A percentile compares a stretch with the other conserved stretches of the same genome.
These are phyloP conservation scores for Gibbula magus DNA, from an alignment of 2,888 invertebrate species.

Conservation along the genomic window DNA sequence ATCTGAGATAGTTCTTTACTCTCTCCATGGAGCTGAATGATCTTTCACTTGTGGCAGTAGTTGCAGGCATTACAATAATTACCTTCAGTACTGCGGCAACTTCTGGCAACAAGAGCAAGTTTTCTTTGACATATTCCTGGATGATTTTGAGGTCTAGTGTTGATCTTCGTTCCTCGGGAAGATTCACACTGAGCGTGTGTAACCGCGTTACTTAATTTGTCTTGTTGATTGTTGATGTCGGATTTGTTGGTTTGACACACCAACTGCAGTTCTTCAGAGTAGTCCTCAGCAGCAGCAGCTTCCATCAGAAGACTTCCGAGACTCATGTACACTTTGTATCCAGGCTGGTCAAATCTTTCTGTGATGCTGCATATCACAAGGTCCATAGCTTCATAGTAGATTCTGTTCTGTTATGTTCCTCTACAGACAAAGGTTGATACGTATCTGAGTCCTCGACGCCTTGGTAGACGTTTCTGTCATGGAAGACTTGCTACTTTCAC, in stretches of 20 bases:
- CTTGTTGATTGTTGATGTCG: neutral
- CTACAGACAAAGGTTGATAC: neutral
- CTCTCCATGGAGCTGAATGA: neutral
- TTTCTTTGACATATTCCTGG: no score
- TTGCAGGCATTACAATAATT: neutral
- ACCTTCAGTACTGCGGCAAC: no score
- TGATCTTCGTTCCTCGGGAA: neutral
- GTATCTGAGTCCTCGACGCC: neutral
- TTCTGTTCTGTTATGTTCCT: neutral
- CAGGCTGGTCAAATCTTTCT: conserved; percentile 16
- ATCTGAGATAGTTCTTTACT: neutral
- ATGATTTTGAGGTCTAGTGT: no score
- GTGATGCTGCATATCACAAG: no score
- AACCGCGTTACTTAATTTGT: neutral
- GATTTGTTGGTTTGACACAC: neutral
- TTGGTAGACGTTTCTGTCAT: neutral
- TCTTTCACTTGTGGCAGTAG: neutral
- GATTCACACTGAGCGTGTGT: neutral
- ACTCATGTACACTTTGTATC: neutral
- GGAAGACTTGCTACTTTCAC: neutral
- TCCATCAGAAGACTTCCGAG: neutral
- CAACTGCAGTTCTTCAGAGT: no score
- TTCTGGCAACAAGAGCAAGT: no score
- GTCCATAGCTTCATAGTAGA: no score
- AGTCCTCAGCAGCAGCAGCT: neutral